Evolutionary conservation across 2,797 vertebrate species (phyloP).

Genomic region (Rhinella marina): DNA sequence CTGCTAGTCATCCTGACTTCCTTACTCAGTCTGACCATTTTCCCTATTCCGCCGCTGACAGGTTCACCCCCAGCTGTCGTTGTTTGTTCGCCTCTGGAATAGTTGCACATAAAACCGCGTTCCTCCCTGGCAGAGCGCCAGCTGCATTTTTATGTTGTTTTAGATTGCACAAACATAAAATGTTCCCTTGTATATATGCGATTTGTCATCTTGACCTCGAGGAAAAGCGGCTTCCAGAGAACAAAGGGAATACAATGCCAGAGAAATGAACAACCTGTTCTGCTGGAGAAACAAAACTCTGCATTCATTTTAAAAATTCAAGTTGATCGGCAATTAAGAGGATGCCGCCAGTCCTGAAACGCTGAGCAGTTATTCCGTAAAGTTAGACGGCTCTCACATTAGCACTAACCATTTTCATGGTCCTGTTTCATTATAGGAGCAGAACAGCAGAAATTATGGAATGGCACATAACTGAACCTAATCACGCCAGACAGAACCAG

Average conservation of each 20-base stretch:
- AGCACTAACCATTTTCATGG: too few species aligned
- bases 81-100: neutral
- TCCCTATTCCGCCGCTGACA: neutral
- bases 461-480: too few species aligned
- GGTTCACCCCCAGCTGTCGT: neutral
- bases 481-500: too few species aligned
- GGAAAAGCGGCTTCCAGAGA: slow-evolving; percentile 15
- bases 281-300: neutral
- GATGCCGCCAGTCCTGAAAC: neutral
- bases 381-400: neutral
- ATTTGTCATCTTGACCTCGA: slow-evolving; percentile 37
- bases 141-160: slow-evolving; percentile 25
- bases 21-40: neutral
- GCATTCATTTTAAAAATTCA: neutral
- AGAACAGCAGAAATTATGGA: too few species aligned
- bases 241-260: slow-evolving; percentile 11
- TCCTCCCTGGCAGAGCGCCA: slow-evolving; percentile 1
- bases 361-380: neutral
- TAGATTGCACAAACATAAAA: slow-evolving; percentile 41
- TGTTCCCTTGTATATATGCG: slow-evolving; percentile 13
- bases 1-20: neutral
- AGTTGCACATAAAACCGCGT: neutral
- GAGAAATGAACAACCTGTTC: slow-evolving; percentile 17
- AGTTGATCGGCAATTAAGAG: slow-evolving; percentile 8
- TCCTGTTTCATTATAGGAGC: too few species aligned